Conservation (phyloP, 64 coral and sea anemone genomes). For the Exaiptasia diaphana region DNA sequence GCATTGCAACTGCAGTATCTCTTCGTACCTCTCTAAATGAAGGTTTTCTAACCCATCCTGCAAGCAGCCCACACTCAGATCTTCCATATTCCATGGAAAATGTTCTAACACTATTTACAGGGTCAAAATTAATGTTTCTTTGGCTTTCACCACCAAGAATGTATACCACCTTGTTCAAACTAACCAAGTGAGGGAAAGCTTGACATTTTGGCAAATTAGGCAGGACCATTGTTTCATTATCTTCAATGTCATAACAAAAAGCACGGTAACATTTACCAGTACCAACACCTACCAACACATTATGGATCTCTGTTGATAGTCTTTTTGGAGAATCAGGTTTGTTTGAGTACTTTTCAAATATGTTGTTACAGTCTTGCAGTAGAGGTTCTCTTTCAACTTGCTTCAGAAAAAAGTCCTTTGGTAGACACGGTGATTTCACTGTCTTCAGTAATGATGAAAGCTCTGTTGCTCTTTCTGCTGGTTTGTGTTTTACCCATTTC, state of each 20-base stretch:
- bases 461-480: not conserved
- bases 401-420: constrained; percentile 15
- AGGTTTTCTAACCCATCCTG: constrained; percentile 1
- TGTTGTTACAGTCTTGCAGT: not conserved
- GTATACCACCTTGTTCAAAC: constrained; percentile 20
- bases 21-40: constrained; percentile 4
- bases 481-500: constrained; percentile 64
- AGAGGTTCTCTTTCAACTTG: constrained; percentile 38
- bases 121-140: constrained; percentile 10
- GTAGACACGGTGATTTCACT: constrained; percentile 10
- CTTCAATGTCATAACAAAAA: constrained; percentile 54
- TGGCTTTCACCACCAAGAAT: constrained; percentile 18
- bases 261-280: constrained; percentile 8
- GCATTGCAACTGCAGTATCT: not conserved
- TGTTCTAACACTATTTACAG: constrained; percentile 8
- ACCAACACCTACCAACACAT: constrained; percentile 36
- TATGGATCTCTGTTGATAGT: constrained; percentile 45
- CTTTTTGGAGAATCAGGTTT: not conserved
- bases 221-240: not conserved
- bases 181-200: not conserved
- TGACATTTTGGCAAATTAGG: not conserved
- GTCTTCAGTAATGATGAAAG: constrained; percentile 28
- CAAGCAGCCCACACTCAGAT: not conserved
- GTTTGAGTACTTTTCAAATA: not conserved
- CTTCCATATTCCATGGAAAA: constrained; percentile 17